Evolutionary conservation across 2,797 vertebrate species (phyloP).

Genomic region (Crocidura indochinensis): DNA sequence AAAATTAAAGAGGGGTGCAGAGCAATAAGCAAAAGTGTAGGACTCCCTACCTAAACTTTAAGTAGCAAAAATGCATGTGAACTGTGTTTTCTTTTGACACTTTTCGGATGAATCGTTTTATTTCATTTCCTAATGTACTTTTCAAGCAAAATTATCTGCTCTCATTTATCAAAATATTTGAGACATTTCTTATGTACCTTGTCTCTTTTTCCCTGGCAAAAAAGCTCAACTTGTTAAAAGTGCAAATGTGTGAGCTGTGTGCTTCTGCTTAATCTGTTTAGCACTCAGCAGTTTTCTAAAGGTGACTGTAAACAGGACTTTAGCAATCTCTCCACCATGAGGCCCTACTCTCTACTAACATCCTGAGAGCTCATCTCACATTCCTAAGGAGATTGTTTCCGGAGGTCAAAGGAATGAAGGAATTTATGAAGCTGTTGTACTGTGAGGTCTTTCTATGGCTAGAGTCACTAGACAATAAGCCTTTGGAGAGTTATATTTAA

Average conservation of each 20-base stretch:
- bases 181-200: conserved; percentile 39
- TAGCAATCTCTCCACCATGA: conserved; percentile 3
- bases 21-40: not conserved
- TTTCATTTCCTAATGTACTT: conserved; percentile 65
- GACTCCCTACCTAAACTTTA: not conserved
- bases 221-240: conserved; percentile 43
- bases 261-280: conserved; percentile 57
- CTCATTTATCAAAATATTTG: conserved; percentile 66
- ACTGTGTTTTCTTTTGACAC: conserved; percentile 55
- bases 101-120: not conserved
- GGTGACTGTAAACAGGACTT: conserved; percentile 32
- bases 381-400: conserved; percentile 44
- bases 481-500: not conserved
- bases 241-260: conserved; percentile 29
- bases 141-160: conserved; percentile 71
- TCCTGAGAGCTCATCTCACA: conserved; percentile 45
- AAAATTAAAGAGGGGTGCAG: not conserved
- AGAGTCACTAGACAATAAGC: not conserved
- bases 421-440: conserved; percentile 17
- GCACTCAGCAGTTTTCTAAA: conserved; percentile 65
- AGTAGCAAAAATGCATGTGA: conserved; percentile 11
- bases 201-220: conserved; percentile 60
- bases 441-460: not conserved
- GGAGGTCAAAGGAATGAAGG: conserved; percentile 63
- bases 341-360: conserved; percentile 7